Evolutionary conservation across 2,888 invertebrate species (phyloP).

Genomic region (Sarcophaga carnaria): DNA sequence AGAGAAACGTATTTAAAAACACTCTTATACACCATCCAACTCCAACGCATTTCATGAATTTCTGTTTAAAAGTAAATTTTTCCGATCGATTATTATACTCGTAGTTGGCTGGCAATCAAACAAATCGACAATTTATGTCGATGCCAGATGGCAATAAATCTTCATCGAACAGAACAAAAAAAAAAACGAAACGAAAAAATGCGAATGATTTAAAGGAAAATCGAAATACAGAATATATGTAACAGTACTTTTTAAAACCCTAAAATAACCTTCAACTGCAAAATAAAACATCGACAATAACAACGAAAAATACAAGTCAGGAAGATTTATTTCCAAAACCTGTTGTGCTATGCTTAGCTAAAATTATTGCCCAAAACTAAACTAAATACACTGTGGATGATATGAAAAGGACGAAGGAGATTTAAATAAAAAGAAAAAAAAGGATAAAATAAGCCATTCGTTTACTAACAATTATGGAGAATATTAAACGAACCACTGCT

Average conservation of each 20-base stretch:
- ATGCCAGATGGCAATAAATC: constrained; percentile 78
- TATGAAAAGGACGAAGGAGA: neutral
- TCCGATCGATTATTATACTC: constrained; percentile 77
- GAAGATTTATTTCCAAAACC: constrained; percentile 66
- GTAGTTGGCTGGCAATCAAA: constrained; percentile 77
- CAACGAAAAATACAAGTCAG: constrained; percentile 14
- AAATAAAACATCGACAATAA: constrained; percentile 26
- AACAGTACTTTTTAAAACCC: constrained; percentile 56
- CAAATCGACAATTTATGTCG: constrained; percentile 80
- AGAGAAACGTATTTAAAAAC: neutral
- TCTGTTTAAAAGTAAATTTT: constrained; percentile 71
- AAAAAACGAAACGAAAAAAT: constrained; percentile 17
- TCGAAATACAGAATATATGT: constrained; percentile 10
- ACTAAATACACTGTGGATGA: neutral
- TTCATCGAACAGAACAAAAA: constrained; percentile 70
- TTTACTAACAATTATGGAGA: neutral
- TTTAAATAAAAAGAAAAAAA: neutral
- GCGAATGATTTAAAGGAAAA: constrained; percentile 13
- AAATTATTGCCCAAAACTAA: constrained; percentile 2
- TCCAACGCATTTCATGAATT: neutral
- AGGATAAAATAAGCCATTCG: neutral
- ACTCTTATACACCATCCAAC: neutral
- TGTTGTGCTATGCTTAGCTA: constrained; percentile 47
- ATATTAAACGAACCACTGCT: neutral
- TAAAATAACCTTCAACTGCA: constrained; percentile 42